A percentile compares a stretch with the other conserved stretches of the same genome.
These are phyloP conservation scores for Lynx canadensis DNA, from an alignment of 2,113 vertebrate genomes.

Conservation along the genomic window DNA sequence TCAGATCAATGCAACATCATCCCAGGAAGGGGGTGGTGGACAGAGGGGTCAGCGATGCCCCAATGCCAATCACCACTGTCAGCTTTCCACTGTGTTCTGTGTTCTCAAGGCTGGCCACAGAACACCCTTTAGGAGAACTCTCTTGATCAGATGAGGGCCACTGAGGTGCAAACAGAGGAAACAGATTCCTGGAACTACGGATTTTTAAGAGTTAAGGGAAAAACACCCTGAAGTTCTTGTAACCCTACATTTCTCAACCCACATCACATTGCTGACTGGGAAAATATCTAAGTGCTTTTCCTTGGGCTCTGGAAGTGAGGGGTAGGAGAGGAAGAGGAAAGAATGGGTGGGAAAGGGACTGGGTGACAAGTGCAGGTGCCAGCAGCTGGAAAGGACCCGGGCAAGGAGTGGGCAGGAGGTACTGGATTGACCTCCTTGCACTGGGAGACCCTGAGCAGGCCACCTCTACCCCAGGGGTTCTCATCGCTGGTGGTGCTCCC, in stretches of 20 bases:
- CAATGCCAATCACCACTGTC: not conserved
- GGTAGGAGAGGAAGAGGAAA: not conserved
- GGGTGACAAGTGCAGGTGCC: not conserved
- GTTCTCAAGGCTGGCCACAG: not conserved
- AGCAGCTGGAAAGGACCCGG: not conserved
- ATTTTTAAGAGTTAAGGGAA: not conserved
- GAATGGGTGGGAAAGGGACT: not conserved
- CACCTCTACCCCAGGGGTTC: not conserved
- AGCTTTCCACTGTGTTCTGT: not conserved
- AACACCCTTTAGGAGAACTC: not conserved
- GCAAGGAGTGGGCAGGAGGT: not conserved
- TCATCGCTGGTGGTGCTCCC: fast-evolving
- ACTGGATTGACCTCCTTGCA: not conserved
- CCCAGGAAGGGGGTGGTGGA: not conserved
- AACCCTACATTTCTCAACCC: not conserved
- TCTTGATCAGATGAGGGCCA: not conserved
- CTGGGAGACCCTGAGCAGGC: not conserved
- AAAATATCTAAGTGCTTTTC: not conserved
- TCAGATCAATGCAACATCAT: not conserved
- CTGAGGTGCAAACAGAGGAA: not conserved
- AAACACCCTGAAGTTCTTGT: not conserved
- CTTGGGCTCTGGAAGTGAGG: not conserved
- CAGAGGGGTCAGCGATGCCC: not conserved
- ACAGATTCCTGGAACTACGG: not conserved
- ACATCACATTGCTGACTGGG: not conserved